Conservation (phyloP, 2,888 invertebrate genomes). For the Lottia gigantea region DNA sequence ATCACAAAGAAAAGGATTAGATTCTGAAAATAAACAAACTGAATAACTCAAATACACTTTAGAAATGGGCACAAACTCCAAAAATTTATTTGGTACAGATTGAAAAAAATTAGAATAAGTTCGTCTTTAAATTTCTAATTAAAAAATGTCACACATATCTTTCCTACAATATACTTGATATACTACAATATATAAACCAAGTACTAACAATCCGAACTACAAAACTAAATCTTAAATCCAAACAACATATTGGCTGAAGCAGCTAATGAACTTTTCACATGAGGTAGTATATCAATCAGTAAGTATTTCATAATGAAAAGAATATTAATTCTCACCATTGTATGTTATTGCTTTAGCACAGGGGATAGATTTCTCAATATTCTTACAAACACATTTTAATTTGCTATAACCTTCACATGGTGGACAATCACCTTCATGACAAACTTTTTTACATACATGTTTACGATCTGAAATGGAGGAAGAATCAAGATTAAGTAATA, state of each 20-base stretch:
- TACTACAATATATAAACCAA: too few species aligned
- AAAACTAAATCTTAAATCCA: too few species aligned
- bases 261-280: too few species aligned
- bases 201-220: too few species aligned
- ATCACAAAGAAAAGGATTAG: conserved; percentile 75
- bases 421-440: conserved; percentile 84
- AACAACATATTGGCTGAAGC: too few species aligned
- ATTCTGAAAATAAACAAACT: conserved; percentile 27
- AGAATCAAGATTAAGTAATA: not conserved
- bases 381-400: conserved; percentile 68
- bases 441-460: conserved; percentile 80
- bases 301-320: not conserved
- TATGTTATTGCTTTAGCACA: conserved; percentile 55
- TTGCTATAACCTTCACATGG: conserved; percentile 72
- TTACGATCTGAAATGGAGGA: conserved; percentile 33
- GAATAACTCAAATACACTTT: not conserved
- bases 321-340: conserved; percentile 41
- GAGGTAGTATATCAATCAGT: not conserved
- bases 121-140: too few species aligned
- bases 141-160: too few species aligned
- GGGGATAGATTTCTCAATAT: conserved; percentile 70
- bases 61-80: too few species aligned
- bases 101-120: too few species aligned
- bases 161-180: too few species aligned
- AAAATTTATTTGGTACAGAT: not conserved